Conservation (phyloP, 2,888 invertebrate genomes). For the Cinara cedri region DNA sequence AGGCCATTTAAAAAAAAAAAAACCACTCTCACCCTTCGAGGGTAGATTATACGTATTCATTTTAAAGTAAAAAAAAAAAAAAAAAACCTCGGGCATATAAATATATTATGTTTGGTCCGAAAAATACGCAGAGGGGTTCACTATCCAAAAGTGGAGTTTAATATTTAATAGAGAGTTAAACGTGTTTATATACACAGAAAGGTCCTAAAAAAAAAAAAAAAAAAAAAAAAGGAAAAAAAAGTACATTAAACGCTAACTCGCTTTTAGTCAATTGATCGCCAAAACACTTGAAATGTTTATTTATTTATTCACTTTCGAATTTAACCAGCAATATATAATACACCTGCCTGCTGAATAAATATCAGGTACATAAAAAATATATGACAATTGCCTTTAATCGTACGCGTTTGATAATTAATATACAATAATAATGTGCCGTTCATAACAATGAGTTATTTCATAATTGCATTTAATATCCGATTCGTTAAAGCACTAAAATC, state of each 20-base stretch:
- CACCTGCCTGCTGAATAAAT: neutral
- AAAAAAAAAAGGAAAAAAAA: conserved; percentile 18
- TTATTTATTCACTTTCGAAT: conserved; percentile 24
- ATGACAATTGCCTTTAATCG: neutral
- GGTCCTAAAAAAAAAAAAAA: conserved; percentile 18
- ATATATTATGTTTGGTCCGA: conserved; percentile 49
- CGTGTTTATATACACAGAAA: conserved; percentile 46
- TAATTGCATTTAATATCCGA: no score
- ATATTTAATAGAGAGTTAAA: conserved; percentile 54
- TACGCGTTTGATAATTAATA: neutral
- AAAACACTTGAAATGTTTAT: conserved; percentile 37
- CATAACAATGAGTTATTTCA: no score
- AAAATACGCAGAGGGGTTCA: conserved; percentile 52
- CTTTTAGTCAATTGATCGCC: conserved; percentile 44
- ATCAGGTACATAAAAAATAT: neutral
- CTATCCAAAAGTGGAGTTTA: conserved; percentile 54
- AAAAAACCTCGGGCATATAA: conserved; percentile 39
- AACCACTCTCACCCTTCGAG: conserved; percentile 41
- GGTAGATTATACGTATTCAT: conserved; percentile 56
- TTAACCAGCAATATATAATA: neutral
- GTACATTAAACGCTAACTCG: conserved; percentile 22
- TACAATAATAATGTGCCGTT: no score
- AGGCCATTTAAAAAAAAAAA: conserved; percentile 53
- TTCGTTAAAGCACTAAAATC: no score
- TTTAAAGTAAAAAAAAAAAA: conserved; percentile 56